A percentile compares a stretch with the other conserved stretches of the same genome.
These are phyloP conservation scores for Diploptera punctata DNA, from an alignment of 2,888 invertebrate species.

Conservation along the genomic window DNA sequence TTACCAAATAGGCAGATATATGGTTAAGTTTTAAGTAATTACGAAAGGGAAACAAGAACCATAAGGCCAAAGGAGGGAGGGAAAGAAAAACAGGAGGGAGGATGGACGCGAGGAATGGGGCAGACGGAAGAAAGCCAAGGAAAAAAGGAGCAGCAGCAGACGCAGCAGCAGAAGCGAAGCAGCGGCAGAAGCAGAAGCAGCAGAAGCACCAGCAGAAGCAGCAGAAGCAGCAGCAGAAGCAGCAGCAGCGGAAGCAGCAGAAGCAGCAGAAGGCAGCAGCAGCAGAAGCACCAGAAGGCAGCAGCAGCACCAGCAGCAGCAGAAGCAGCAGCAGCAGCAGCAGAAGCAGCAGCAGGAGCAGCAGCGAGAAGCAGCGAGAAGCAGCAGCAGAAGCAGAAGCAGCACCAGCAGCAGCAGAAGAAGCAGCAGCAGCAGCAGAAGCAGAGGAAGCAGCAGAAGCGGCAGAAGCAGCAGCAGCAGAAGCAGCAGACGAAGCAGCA, in stretches of 20 bases:
- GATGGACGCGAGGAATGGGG: background rate
- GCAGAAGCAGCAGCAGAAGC: too few species aligned
- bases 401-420: too few species aligned
- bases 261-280: background rate
- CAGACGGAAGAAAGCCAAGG: background rate
- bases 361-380: too few species aligned
- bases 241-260: too few species aligned
- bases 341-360: too few species aligned
- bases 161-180: background rate
- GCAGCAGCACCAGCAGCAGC: background rate
- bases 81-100: background rate
- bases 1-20: too few species aligned
- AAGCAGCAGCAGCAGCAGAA: too few species aligned
- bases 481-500: too few species aligned
- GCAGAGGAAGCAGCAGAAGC: background rate
- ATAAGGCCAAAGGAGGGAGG: background rate
- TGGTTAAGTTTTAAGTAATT: too few species aligned
- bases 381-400: background rate
- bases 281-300: background rate
- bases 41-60: background rate
- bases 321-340: too few species aligned
- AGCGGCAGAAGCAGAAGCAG: background rate
- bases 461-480: background rate
- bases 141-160: background rate
- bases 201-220: too few species aligned